These are phyloP conservation scores for Eurytemora carolleeae DNA, from an alignment of 1,140 invertebrate species.

Conservation along the genomic window DNA sequence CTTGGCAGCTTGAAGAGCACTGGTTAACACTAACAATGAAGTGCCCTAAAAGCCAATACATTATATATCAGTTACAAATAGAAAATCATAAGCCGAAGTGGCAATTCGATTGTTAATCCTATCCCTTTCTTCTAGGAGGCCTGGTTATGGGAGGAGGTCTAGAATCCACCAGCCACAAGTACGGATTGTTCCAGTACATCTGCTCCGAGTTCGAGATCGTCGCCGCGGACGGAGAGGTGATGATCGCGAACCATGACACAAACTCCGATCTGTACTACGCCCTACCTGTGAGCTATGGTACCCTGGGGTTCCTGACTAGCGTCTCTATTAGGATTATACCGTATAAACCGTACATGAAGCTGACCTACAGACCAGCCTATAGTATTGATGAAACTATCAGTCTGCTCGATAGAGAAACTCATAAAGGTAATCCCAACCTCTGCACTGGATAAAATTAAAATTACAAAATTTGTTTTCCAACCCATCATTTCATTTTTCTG, in stretches of 20 bases:
- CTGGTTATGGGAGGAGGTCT: constrained; percentile 63
- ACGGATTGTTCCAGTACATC: constrained; percentile 58
- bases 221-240: constrained; percentile 45
- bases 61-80: no score
- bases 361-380: constrained; percentile 44
- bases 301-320: constrained; percentile 52
- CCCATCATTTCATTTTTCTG: no score
- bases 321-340: constrained; percentile 52
- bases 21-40: no score
- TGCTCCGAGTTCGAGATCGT: constrained; percentile 53
- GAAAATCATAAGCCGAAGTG: no score
- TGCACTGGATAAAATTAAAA: no score
- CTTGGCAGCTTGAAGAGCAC: no score
- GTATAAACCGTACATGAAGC: constrained; percentile 30
- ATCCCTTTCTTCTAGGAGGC: no score
- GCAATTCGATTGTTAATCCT: no score
- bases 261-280: constrained; percentile 49
- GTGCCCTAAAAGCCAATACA: no score
- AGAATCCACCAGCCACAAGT: constrained; percentile 51
- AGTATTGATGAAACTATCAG: constrained; percentile 30
- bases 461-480: no score
- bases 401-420: constrained; percentile 32
- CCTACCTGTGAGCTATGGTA: constrained; percentile 63
- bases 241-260: constrained; percentile 45
- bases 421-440: constrained; percentile 24